A percentile compares a stretch with the other conserved stretches of the same genome.
phyloP scores from a whole-genome alignment of 2,888 invertebrate genomes.

The Brachyptera risi region DNA sequence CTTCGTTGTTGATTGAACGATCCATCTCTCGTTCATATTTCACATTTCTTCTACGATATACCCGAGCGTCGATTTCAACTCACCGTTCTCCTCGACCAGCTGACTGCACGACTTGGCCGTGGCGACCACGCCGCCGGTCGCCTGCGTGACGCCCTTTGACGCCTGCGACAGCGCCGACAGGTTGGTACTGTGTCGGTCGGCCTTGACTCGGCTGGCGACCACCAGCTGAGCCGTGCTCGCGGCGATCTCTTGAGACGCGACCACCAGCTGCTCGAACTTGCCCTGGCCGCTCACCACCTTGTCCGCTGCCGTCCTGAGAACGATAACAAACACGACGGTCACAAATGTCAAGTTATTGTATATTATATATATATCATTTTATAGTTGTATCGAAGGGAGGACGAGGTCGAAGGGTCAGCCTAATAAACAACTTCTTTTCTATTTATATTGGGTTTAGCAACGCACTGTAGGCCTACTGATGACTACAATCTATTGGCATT shows the following conservation, averaged over 20 bases:
- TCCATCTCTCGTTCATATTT: too few species aligned
- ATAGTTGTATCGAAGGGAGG: too few species aligned
- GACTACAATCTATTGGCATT: too few species aligned
- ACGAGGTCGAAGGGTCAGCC: too few species aligned
- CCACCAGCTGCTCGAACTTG: conserved; percentile 89
- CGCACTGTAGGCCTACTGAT: too few species aligned
- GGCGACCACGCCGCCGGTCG: conserved; percentile 90
- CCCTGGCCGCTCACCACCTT: conserved; percentile 80
- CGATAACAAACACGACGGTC: not conserved
- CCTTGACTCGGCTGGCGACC: conserved; percentile 94
- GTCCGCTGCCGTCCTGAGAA: conserved; percentile 82
- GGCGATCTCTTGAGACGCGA: conserved; percentile 94
- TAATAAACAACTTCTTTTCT: too few species aligned
- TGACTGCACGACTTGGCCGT: conserved; percentile 87
- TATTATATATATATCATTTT: too few species aligned
- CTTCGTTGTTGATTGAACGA: too few species aligned
- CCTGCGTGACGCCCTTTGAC: conserved; percentile 83
- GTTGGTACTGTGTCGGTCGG: conserved; percentile 75
- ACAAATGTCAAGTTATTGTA: not conserved
- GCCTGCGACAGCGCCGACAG: conserved; percentile 79
- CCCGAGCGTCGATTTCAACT: too few species aligned
- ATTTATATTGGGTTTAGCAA: too few species aligned
- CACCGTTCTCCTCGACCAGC: conserved; percentile 77
- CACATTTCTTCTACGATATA: too few species aligned
- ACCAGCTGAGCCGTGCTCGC: conserved; percentile 96